Percentiles rank a stretch among this genome's conserved stretches.
phyloP scores from a whole-genome alignment of 1,140 invertebrate genomes.

The Drosophila subobscura region DNA sequence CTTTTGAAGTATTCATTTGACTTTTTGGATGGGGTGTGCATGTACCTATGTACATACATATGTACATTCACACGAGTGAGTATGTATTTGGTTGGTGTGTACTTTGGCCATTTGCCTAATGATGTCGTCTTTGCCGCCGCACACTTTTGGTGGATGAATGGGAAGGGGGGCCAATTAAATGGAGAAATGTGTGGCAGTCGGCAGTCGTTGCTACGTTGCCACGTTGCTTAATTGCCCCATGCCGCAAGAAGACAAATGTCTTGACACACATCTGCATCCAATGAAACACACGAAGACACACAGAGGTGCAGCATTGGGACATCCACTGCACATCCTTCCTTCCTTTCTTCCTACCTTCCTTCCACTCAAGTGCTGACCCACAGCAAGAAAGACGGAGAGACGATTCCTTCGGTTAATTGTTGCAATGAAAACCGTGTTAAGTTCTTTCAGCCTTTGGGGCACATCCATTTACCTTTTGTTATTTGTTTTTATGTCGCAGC shows the following conservation, averaged over 20 bases:
- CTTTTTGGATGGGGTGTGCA: too few species aligned
- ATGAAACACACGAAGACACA: slow-evolving; percentile 17
- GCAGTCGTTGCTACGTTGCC: slow-evolving; percentile 40
- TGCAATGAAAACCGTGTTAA: slow-evolving; percentile 76
- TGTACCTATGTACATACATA: too few species aligned
- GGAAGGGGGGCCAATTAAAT: slow-evolving; percentile 66
- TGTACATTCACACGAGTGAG: slow-evolving; percentile 11
- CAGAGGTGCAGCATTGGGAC: not conserved
- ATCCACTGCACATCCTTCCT: slow-evolving; percentile 7
- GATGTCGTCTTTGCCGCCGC: slow-evolving; percentile 37
- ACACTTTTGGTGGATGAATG: too few species aligned
- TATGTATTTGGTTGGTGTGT: slow-evolving; percentile 4
- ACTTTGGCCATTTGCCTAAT: slow-evolving; percentile 70
- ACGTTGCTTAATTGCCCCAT: slow-evolving; percentile 62
- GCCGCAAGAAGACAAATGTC: slow-evolving; percentile 52
- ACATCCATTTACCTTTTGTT: slow-evolving; percentile 27
- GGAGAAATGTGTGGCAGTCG: slow-evolving; percentile 53
- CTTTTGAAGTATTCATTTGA: too few species aligned
- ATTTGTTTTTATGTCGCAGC: slow-evolving; percentile 14
- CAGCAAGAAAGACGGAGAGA: slow-evolving; percentile 43
- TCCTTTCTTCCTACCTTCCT: slow-evolving; percentile 33
- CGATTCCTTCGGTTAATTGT: slow-evolving; percentile 57
- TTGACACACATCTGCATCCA: slow-evolving; percentile 47
- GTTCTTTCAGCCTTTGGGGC: slow-evolving; percentile 67
- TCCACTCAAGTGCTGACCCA: slow-evolving; percentile 62